Conservation (phyloP, 1,140 invertebrate genomes). For the Camponotus floridanus region DNA sequence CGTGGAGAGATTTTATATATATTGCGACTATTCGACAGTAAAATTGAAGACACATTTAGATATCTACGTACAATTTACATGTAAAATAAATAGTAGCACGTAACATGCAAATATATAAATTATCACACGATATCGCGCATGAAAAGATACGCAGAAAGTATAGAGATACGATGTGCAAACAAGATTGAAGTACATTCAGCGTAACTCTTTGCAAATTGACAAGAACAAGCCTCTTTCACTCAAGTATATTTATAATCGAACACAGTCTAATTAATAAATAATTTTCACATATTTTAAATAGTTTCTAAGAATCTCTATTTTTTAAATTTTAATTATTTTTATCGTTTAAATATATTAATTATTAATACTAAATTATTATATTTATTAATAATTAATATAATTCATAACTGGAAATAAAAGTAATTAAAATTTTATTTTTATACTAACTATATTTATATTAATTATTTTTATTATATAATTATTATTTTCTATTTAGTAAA, state of each 20-base stretch:
- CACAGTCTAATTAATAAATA: not conserved
- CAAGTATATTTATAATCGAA: not conserved
- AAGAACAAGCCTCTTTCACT: not conserved
- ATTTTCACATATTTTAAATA: not conserved
- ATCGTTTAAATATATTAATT: too few species aligned
- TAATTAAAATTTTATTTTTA: too few species aligned
- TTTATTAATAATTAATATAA: too few species aligned
- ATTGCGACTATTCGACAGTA: not conserved
- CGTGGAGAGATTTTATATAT: not conserved
- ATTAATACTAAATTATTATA: too few species aligned
- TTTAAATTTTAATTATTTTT: not conserved
- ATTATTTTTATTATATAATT: too few species aligned
- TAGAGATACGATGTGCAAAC: slow-evolving; percentile 25
- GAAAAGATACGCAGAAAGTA: slow-evolving; percentile 17
- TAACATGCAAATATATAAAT: not conserved
- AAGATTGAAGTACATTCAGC: not conserved
- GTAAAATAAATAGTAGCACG: not conserved
- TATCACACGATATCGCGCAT: slow-evolving; percentile 14
- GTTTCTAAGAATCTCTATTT: not conserved
- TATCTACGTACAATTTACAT: not conserved
- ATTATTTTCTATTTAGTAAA: not conserved
- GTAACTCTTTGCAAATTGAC: not conserved
- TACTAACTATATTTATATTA: too few species aligned
- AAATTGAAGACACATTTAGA: not conserved
- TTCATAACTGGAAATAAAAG: too few species aligned